Evolutionary conservation across 2,888 invertebrate genomes (phyloP).

Genomic region (Papilio elwesi): DNA sequence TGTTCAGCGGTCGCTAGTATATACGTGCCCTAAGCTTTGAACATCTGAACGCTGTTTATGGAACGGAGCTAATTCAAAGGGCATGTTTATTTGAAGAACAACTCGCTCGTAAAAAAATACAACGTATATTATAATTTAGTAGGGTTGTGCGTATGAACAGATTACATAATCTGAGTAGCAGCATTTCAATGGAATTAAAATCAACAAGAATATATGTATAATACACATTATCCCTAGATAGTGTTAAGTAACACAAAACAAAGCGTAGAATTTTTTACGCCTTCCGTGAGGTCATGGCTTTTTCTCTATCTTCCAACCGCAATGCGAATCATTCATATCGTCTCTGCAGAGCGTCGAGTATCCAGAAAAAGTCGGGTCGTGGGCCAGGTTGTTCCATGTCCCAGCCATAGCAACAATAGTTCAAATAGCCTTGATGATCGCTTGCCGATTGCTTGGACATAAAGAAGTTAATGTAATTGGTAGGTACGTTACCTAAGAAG

Average conservation of each 20-base stretch:
- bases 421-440: no score
- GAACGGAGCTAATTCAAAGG: conserved; percentile 21
- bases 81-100: conserved; percentile 31
- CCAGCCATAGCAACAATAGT: no score
- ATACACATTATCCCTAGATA: not conserved
- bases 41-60: conserved; percentile 25
- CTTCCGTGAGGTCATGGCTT: no score
- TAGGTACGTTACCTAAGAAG: conserved; percentile 84
- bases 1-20: not conserved
- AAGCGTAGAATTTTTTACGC: no score
- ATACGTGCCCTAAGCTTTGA: not conserved
- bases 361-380: no score
- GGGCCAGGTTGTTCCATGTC: no score
- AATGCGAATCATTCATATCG: no score
- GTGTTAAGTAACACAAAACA: not conserved
- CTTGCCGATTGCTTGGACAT: no score
- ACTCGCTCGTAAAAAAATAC: conserved; percentile 23
- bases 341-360: no score
- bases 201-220: not conserved
- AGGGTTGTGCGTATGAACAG: not conserved
- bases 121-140: conserved; percentile 11
- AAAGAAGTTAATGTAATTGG: no score
- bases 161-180: not conserved
- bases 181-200: not conserved
- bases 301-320: no score